Evolutionary conservation across 2,888 invertebrate genomes (phyloP), one percentile per base, ranked within the genome.

Genomic region (Drosophila hamatofila): DNA sequence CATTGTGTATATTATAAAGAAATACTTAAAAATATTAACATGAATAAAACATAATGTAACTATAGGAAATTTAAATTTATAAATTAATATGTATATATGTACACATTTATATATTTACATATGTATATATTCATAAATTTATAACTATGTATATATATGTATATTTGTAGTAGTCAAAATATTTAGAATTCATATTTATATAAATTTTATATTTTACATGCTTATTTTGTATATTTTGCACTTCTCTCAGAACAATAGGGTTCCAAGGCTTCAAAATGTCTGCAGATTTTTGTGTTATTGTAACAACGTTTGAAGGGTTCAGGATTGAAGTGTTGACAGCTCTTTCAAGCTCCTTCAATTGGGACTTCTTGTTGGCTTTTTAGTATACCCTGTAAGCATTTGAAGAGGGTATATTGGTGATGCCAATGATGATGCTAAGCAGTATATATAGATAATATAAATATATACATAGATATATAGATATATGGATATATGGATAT

Each of bases 321-420:
- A 18, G 27, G 11, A 42, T 60, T 57, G 56, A 59, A 73, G 16
- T 54, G 51, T 44, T 37, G 27, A 44, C 55, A 44, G 30, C 30
- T 23, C 33, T 21, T 39, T 54, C 14, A 48, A 58, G 23, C 30
- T 14, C n/a, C 16, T 33, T 54, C 21, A 54, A 60, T 49, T 52
- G 35, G 33, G 39, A 46, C 63, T 67, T 63, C 42, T 67, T 57
- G 67, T 55, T 51, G 54, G n/a, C 63, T 57, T 41, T 71, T 58
- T 56, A 1, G 18, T 3, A 33, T 58, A 25, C 25, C 52, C 37
- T 54, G 37, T n/a, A n/a, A 0, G 35, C 23, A n/a, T 8, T 7
- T 25, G 12, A 2, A n/a, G 7, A 7, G 37, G 25, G 52, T 25
- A 35, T 25, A 54, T 37, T n/a, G 12, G 7, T 49, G 18, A 35